A percentile compares a stretch with the other conserved stretches of the same genome.
These are phyloP conservation scores for Diadema setosum DNA, from an alignment of 35 echinoderm and acorn worm species.

Conservation along the genomic window DNA sequence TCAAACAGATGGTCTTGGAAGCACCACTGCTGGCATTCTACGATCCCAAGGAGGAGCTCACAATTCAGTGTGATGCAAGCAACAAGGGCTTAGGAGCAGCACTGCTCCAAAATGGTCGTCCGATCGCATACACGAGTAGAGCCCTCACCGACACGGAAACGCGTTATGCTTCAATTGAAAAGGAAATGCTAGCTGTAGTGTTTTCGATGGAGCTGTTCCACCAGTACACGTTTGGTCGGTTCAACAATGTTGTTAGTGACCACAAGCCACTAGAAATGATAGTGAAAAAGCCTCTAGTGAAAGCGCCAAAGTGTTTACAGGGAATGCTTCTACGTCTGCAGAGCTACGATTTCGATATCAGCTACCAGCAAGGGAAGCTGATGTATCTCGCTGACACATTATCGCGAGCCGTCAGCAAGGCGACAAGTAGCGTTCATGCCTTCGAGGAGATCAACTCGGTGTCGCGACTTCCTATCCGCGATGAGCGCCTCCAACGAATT, in stretches of 20 bases:
- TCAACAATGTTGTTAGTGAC: conserved; percentile 32
- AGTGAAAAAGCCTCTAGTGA: conserved; percentile 45
- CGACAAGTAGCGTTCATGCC: background rate
- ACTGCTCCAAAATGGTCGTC: conserved; percentile 55
- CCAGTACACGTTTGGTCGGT: conserved; percentile 57
- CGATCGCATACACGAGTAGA: conserved; percentile 40
- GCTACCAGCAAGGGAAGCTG: conserved; percentile 3
- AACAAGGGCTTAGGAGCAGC: conserved; percentile 36
- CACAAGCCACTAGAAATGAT: conserved; percentile 64
- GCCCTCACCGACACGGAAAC: conserved; percentile 55
- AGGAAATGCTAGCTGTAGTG: conserved; percentile 42
- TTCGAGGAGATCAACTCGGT: conserved; percentile 10
- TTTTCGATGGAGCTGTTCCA: conserved; percentile 45
- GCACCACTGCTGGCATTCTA: conserved; percentile 20
- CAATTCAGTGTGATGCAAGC: conserved; percentile 42
- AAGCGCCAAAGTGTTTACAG: conserved; percentile 50
- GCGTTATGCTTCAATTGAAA: conserved; percentile 48
- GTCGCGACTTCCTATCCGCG: background rate
- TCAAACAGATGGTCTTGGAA: background rate
- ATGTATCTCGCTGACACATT: conserved; percentile 40
- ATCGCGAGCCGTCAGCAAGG: too few species aligned
- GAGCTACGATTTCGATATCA: conserved; percentile 42
- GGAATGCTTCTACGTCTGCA: conserved; percentile 37
- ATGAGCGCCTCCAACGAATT: background rate
- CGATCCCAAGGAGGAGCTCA: conserved; percentile 15